Evolutionary conservation across 2,797 vertebrate species (phyloP), one percentile per base, ranked within the genome.

Genomic region (Eospalax fontanierii): DNA sequence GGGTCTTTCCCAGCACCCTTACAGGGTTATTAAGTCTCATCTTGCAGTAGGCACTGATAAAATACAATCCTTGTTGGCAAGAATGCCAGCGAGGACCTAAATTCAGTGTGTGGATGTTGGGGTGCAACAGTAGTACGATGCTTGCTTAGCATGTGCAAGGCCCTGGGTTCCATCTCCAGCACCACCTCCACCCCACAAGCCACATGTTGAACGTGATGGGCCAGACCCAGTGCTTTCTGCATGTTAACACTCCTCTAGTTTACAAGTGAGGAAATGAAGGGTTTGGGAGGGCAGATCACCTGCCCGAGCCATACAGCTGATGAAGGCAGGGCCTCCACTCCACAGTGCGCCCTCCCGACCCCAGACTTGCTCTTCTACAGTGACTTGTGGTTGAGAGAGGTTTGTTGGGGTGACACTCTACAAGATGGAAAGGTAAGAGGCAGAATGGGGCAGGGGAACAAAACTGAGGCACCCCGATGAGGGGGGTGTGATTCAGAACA

Each of bases 341-440:
- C n/a, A n/a, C 2, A 5, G 10, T 0, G 0, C 22, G 15, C 8
- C 50, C 65, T 2, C 21, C 70, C 4, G 46, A 15, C n/a, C n/a
- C 10, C 21, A 71, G 68, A 8, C 46, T 68, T 11, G 21, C 19
- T 65, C 59, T 33, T 81, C 68, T 35, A 33, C 46, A 70, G 15
- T n/a, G 68, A 70, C 33, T 19, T 30, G 33, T n/a, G 68, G 68
- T n/a, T 14, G 16, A 70, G 68, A 70, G 28, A 70, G 33, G 33
- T 35, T n/a, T 70, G 68, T 46, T 19, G 5, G 68, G 68, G 33
- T 70, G 68, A 70, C n/a, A 15, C 68, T 19, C 4, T 70, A 15
- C 28, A 70, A 14, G 30, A 9, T 68, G 12, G 30, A 15, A n/a
- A 12, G 66, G 12, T 33, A 15, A 6, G 33, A 16, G 4, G 4